Percentiles rank a stretch among this genome's conserved stretches.
phyloP scores from a whole-genome alignment of 2,888 invertebrate species.

The Melieria crassipennis region DNA sequence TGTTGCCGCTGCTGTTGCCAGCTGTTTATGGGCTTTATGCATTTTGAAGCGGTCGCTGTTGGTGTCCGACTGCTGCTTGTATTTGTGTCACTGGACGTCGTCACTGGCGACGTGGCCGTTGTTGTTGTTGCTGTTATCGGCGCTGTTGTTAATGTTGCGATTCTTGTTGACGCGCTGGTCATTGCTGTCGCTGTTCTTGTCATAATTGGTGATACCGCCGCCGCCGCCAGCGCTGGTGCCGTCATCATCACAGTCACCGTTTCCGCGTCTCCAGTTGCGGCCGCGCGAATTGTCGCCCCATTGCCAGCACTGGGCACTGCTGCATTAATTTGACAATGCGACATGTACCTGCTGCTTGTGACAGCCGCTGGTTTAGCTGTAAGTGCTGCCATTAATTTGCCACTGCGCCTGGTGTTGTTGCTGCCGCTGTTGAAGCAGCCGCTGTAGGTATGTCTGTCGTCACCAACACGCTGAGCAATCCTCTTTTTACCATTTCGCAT shows the following conservation, averaged over 20 bases:
- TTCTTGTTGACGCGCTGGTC: slow-evolving; percentile 1
- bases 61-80: not conserved
- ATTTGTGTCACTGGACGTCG: not conserved
- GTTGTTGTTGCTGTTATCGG: slow-evolving; percentile 16
- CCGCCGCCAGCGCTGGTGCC: slow-evolving; percentile 7
- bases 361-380: not conserved
- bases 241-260: slow-evolving; percentile 8
- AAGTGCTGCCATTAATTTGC: not conserved
- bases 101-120: slow-evolving; percentile 1
- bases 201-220: slow-evolving; percentile 4
- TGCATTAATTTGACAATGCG: not conserved
- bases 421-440: too few relatives aligned
- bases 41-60: slow-evolving; percentile 6
- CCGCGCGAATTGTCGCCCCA: not conserved
- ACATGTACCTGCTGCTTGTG: not conserved
- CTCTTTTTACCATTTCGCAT: not conserved
- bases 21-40: slow-evolving; percentile 38
- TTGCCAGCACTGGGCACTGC: not conserved
- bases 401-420: not conserved
- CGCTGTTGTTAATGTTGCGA: slow-evolving; percentile 1
- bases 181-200: slow-evolving; percentile 4
- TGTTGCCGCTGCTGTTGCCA: slow-evolving; percentile 16
- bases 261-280: slow-evolving; percentile 17
- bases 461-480: not conserved
- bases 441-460: too few relatives aligned